Percentiles rank a stretch among this genome's conserved stretches.
Conservation (phyloP, 2,888 invertebrate genomes). For the Gerosis bhagava region DNA sequence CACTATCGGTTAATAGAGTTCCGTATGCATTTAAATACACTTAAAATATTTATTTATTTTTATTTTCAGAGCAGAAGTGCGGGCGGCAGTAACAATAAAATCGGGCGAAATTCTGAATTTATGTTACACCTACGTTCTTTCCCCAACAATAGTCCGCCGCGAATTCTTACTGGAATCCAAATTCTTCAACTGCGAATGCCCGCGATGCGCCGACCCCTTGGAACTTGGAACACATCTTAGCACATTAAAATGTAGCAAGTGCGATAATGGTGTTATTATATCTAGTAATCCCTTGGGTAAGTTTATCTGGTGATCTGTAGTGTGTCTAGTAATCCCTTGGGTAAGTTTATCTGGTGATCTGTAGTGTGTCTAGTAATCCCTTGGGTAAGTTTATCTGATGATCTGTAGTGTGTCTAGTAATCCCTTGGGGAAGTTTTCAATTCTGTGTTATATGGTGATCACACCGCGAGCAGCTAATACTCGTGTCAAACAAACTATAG, state of each 20-base stretch:
- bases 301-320: slow-evolving; percentile 28
- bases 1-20: too few relatives aligned
- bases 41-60: not conserved
- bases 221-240: slow-evolving; percentile 91
- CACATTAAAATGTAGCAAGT: slow-evolving; percentile 90
- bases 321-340: too few relatives aligned
- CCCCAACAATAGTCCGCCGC: slow-evolving; percentile 87
- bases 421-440: too few relatives aligned
- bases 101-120: slow-evolving; percentile 85
- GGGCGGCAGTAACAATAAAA: slow-evolving; percentile 86
- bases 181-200: slow-evolving; percentile 90
- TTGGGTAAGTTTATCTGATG: slow-evolving; percentile 75
- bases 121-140: slow-evolving; percentile 89
- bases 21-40: too few relatives aligned
- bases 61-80: slow-evolving; percentile 82
- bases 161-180: slow-evolving; percentile 88
- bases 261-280: slow-evolving; percentile 86
- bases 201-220: slow-evolving; percentile 89
- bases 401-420: too few relatives aligned
- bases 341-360: slow-evolving; percentile 63
- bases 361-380: too few relatives aligned
- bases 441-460: too few relatives aligned
- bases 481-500: too few relatives aligned
- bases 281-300: slow-evolving; percentile 86
- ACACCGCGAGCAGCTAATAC: too few relatives aligned